A percentile compares a stretch with the other conserved stretches of the same genome.
phyloP scores from a whole-genome alignment of 2,888 invertebrate genomes.

The Criorhina ranunculi region DNA sequence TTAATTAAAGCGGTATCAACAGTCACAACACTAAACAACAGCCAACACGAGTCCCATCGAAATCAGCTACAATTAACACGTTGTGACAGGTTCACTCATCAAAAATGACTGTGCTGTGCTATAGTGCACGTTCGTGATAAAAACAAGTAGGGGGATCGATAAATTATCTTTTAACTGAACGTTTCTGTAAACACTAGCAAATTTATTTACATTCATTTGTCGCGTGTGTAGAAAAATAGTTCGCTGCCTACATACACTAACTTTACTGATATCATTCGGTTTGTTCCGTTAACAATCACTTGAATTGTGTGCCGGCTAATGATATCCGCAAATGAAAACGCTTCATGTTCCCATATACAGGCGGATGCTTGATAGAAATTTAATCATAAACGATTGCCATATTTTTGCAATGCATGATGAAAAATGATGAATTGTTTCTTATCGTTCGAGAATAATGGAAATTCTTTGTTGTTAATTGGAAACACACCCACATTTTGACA shows the following conservation, averaged over 20 bases:
- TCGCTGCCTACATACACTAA: not conserved
- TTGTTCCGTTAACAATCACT: not conserved
- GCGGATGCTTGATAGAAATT: not conserved
- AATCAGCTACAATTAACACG: not conserved
- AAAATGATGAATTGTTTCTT: constrained; percentile 7
- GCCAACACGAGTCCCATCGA: too few species aligned
- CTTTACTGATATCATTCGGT: not conserved
- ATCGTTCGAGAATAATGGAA: not conserved
- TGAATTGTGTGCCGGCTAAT: not conserved
- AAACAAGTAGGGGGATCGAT: not conserved
- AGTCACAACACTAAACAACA: too few species aligned
- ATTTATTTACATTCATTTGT: not conserved
- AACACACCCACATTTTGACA: not conserved
- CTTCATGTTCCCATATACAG: not conserved
- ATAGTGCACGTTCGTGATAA: not conserved
- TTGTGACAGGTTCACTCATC: not conserved
- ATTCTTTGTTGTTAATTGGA: not conserved
- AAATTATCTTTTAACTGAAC: not conserved
- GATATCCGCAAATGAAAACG: not conserved
- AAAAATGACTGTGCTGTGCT: too few species aligned
- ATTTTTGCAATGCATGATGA: not conserved
- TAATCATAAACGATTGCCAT: not conserved
- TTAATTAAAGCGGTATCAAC: too few species aligned
- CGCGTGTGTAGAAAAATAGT: not conserved
- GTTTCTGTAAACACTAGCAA: not conserved